A percentile compares a stretch with the other conserved stretches of the same genome.
Conservation (phyloP, 2,888 invertebrate species). For the Zaprionus lineosus region DNA sequence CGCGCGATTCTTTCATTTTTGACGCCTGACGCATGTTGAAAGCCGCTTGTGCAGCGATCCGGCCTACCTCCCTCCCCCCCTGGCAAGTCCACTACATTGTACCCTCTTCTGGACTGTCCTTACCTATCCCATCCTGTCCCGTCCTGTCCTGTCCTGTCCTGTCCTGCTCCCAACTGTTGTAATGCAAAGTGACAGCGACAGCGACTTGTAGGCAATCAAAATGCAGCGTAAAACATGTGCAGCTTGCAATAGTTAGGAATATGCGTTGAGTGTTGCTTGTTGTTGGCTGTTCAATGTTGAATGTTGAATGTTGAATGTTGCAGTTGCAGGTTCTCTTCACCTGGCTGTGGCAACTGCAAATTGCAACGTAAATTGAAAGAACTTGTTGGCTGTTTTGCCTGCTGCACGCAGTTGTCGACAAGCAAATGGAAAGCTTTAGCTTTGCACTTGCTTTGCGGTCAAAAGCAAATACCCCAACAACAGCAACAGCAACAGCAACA, state of each 20-base stretch:
- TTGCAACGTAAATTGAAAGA: conserved; percentile 75
- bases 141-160: no score
- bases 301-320: no score
- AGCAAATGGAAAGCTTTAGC: conserved; percentile 76
- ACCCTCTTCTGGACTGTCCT: no score
- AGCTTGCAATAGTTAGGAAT: conserved; percentile 53
- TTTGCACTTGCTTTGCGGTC: conserved; percentile 77
- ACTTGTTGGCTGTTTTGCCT: conserved; percentile 66
- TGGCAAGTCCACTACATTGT: no score
- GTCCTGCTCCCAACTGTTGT: conserved; percentile 48
- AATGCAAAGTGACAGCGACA: conserved; percentile 76
- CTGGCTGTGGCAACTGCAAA: conserved; percentile 49
- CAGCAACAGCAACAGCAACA: conserved; percentile 14
- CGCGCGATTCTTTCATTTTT: conserved; percentile 19
- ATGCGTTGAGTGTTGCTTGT: conserved; percentile 38
- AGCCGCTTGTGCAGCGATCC: conserved; percentile 5
- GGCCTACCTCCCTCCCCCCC: no score
- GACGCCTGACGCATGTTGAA: conserved; percentile 18
- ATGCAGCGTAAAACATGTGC: conserved; percentile 72
- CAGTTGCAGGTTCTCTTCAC: conserved; percentile 25
- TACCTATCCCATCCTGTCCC: no score
- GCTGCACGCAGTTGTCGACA: conserved; percentile 61
- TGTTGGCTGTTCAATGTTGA: conserved; percentile 23
- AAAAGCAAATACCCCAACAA: conserved; percentile 56
- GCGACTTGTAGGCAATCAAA: conserved; percentile 74